These are phyloP conservation scores for Nasonia longicornis DNA, from an alignment of 1,140 invertebrate species.

Conservation along the genomic window DNA sequence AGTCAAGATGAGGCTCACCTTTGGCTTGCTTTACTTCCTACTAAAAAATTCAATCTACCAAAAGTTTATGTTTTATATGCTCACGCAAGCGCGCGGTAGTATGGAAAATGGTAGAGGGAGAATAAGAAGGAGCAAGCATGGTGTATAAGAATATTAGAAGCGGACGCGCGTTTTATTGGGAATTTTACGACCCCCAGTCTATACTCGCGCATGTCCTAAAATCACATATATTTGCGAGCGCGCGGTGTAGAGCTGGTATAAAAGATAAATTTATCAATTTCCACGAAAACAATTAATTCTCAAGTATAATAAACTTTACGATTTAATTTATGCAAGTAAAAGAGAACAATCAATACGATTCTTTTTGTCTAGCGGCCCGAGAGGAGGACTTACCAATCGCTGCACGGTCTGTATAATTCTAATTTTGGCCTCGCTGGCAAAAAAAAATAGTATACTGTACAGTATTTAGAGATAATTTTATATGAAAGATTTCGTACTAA, in stretches of 20 bases:
- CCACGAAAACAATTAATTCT: background rate
- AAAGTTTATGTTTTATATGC: slow-evolving; percentile 56
- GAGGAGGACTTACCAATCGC: too few relatives aligned
- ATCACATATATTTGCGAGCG: slow-evolving; percentile 3
- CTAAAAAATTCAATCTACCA: slow-evolving; percentile 59
- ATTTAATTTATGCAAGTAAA: too few relatives aligned
- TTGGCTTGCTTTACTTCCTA: slow-evolving; percentile 25
- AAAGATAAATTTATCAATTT: slow-evolving; percentile 15
- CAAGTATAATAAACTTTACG: too few relatives aligned
- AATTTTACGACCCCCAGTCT: slow-evolving; percentile 53
- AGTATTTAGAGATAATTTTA: too few relatives aligned
- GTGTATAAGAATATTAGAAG: slow-evolving; percentile 58
- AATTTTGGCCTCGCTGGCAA: too few relatives aligned
- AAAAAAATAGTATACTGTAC: too few relatives aligned
- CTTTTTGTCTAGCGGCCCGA: too few relatives aligned
- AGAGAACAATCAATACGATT: too few relatives aligned
- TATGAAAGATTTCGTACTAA: too few relatives aligned
- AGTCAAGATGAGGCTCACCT: background rate
- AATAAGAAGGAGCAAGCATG: background rate
- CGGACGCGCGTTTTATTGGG: slow-evolving; percentile 56
- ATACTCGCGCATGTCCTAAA: slow-evolving; percentile 8
- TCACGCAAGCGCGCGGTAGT: slow-evolving; percentile 36
- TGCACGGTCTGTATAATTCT: too few relatives aligned
- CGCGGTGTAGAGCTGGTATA: background rate
- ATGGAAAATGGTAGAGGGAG: slow-evolving; percentile 22